Percentiles rank a stretch among this genome's conserved stretches.
phyloP scores from a whole-genome alignment of 2,888 invertebrate species.

The Stenchaetothrips biformis region DNA sequence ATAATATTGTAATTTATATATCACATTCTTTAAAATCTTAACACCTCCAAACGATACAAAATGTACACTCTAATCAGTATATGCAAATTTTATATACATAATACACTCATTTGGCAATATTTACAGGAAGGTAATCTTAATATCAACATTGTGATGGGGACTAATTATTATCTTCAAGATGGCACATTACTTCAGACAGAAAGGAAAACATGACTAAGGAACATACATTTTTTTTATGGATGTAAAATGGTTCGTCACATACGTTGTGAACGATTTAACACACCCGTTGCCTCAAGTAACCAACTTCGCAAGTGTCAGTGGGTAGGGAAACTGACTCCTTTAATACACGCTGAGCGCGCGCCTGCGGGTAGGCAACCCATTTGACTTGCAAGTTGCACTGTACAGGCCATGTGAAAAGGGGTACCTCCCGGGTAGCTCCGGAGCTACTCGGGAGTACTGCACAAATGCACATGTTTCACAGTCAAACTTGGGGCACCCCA shows the following conservation, averaged over 20 bases:
- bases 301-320: no score
- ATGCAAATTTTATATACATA: slow-evolving; percentile 1
- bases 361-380: no score
- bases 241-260: background rate
- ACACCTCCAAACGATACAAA: background rate
- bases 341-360: no score
- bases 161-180: slow-evolving; percentile 8
- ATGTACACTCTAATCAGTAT: slow-evolving; percentile 21
- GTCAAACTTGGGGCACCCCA: no score
- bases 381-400: no score
- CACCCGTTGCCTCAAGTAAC: no score
- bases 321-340: no score
- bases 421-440: no score
- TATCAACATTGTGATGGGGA: slow-evolving; percentile 4
- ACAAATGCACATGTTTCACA: no score
- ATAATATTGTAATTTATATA: slow-evolving; percentile 18
- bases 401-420: no score
- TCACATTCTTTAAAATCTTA: slow-evolving; percentile 17
- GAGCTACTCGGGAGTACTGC: no score
- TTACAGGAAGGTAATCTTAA: background rate
- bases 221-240: background rate
- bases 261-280: no score
- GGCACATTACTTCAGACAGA: background rate
- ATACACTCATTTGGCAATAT: slow-evolving; percentile 12
- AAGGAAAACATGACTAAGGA: background rate